Evolutionary conservation across 2,888 invertebrate genomes (phyloP).

Genomic region (Phrixothrix hirtus): DNA sequence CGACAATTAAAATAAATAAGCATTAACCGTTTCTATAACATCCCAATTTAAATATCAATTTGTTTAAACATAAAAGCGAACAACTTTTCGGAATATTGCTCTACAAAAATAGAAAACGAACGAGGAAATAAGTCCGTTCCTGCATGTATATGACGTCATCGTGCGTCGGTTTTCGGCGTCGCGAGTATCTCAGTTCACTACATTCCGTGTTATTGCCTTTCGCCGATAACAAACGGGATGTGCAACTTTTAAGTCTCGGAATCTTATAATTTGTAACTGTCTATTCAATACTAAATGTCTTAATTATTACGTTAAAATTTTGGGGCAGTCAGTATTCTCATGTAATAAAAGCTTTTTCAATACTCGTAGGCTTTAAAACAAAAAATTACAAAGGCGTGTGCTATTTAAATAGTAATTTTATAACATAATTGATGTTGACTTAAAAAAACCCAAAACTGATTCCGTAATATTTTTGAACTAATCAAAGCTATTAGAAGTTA

Average conservation of each 20-base stretch:
- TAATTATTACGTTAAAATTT: constrained; percentile 11
- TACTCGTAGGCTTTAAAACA: neutral
- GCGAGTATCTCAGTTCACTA: constrained; percentile 24
- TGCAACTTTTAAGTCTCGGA: constrained; percentile 21
- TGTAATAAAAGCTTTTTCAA: neutral
- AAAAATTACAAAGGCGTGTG: no score
- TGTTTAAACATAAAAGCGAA: no score
- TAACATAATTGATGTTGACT: no score
- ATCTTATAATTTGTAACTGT: constrained; percentile 23
- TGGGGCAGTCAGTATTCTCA: neutral
- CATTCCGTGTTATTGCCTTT: constrained; percentile 22
- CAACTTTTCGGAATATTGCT: no score
- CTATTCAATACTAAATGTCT: constrained; percentile 12
- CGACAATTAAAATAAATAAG: no score
- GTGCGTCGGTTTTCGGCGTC: constrained; percentile 26
- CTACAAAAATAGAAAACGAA: no score
- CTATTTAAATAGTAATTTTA: no score
- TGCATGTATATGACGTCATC: constrained; percentile 22
- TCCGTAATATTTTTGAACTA: no score
- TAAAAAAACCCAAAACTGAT: no score
- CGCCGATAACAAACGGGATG: constrained; percentile 26
- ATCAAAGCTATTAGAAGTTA: no score
- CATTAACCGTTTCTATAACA: no score
- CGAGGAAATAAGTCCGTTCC: constrained; percentile 13
- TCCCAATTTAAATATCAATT: no score